Evolutionary conservation across 1,140 invertebrate species (phyloP).

Genomic region (Carposina sasakii): DNA sequence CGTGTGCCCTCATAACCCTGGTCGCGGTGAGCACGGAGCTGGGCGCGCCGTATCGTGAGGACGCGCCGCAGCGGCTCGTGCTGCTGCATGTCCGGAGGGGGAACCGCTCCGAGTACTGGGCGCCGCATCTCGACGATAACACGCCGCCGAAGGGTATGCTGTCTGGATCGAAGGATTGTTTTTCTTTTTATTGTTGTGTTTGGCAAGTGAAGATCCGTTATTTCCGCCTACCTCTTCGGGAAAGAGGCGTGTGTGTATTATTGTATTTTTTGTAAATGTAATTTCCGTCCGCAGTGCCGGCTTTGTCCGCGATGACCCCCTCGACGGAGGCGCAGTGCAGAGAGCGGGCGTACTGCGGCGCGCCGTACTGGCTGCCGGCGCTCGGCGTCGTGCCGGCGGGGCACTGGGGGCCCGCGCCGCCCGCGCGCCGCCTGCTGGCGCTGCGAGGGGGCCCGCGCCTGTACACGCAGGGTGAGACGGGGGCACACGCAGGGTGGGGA

Average conservation of each 20-base stretch:
- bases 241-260: too few relatives aligned
- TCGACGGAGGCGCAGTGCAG: constrained; percentile 29
- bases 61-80: constrained; percentile 10
- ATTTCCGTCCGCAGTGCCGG: too few relatives aligned
- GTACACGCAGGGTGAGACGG: not conserved
- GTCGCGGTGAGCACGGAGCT: too few relatives aligned
- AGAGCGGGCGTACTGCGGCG: constrained; percentile 81
- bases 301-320: constrained; percentile 15
- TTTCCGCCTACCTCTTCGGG: too few relatives aligned
- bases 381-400: constrained; percentile 65
- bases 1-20: too few relatives aligned
- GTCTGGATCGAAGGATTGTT: too few relatives aligned
- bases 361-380: constrained; percentile 82
- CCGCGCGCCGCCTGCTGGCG: constrained; percentile 11
- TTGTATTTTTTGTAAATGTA: constrained; percentile 1
- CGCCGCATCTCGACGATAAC: constrained; percentile 83
- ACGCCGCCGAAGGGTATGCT: constrained; percentile 78
- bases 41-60: too few relatives aligned
- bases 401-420: constrained; percentile 35
- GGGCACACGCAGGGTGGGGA: not conserved
- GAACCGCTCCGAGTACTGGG: too few relatives aligned
- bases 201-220: too few relatives aligned
- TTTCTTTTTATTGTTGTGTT: too few relatives aligned
- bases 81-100: too few relatives aligned
- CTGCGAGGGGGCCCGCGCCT: constrained; percentile 2